These are phyloP conservation scores for Atethmia centrago DNA, from an alignment of 2,888 invertebrate genomes.

Conservation along the genomic window DNA sequence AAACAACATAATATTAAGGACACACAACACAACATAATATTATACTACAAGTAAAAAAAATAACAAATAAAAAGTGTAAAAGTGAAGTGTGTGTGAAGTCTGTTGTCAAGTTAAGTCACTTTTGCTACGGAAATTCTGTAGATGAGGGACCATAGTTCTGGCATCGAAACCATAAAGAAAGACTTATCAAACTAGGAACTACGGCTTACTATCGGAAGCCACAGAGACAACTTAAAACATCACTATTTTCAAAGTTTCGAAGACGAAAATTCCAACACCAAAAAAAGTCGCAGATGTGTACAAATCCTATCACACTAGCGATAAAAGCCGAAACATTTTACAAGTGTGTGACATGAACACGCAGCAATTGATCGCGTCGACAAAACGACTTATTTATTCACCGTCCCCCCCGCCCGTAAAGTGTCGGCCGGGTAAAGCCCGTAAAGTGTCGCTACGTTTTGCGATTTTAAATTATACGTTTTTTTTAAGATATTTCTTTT, in stretches of 20 bases:
- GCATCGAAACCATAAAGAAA: not conserved
- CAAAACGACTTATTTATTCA: conserved; percentile 77
- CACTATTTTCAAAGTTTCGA: not conserved
- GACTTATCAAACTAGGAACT: not conserved
- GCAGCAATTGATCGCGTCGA: conserved; percentile 74
- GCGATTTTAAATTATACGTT: conserved; percentile 56
- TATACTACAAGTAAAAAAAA: too few species aligned
- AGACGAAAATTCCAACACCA: not conserved
- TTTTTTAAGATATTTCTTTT: not conserved
- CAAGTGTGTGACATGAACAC: conserved; percentile 65
- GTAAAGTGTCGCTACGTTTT: conserved; percentile 53
- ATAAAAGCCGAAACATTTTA: conserved; percentile 64
- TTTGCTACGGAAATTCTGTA: not conserved
- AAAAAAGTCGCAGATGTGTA: conserved; percentile 38
- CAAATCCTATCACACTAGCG: conserved; percentile 44
- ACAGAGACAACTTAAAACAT: not conserved
- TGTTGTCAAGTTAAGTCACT: not conserved
- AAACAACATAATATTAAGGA: too few species aligned
- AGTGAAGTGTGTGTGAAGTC: too few species aligned
- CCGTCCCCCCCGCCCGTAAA: conserved; percentile 61
- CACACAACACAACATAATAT: too few species aligned
- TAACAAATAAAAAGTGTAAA: too few species aligned
- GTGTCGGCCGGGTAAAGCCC: conserved; percentile 48
- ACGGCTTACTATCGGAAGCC: not conserved
- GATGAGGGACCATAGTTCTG: not conserved